phyloP scores from a whole-genome alignment of 2,888 invertebrate genomes.

The Meghimatium bilineatum region DNA sequence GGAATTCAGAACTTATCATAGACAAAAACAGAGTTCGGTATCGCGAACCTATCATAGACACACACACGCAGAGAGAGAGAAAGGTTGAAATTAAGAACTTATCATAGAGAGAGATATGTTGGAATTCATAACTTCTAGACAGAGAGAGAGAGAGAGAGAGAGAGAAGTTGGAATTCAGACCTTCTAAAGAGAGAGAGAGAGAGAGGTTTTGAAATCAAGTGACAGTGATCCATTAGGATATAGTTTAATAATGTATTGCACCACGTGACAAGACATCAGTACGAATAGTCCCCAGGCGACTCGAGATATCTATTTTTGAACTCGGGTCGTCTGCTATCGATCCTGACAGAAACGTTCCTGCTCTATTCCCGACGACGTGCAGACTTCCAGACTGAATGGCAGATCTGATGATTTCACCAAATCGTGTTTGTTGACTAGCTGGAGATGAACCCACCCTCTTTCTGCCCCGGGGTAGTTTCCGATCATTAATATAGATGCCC shows the following conservation, averaged over 20 bases:
- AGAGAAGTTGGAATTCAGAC: no score
- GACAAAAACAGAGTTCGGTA: no score
- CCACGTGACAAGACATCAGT: constrained; percentile 9
- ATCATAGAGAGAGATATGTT: no score
- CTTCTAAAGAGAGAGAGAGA: no score
- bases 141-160: no score
- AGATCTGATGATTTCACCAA: neutral
- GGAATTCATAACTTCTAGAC: no score
- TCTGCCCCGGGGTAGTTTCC: neutral
- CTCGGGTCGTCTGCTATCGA: constrained; percentile 26
- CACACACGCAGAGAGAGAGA: no score
- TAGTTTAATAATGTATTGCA: neutral
- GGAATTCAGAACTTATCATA: no score
- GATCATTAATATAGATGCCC: neutral
- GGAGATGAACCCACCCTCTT: neutral
- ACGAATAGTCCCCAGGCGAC: neutral
- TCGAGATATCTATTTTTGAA: constrained; percentile 13
- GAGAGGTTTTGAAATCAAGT: no score
- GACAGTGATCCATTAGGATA: neutral
- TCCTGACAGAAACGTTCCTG: neutral
- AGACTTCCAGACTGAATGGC: neutral
- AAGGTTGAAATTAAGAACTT: no score
- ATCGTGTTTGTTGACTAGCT: neutral
- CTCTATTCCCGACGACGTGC: neutral
- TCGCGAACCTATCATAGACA: no score